phyloP scores from a whole-genome alignment of 2,113 vertebrate genomes.

The Etia nguti region DNA sequence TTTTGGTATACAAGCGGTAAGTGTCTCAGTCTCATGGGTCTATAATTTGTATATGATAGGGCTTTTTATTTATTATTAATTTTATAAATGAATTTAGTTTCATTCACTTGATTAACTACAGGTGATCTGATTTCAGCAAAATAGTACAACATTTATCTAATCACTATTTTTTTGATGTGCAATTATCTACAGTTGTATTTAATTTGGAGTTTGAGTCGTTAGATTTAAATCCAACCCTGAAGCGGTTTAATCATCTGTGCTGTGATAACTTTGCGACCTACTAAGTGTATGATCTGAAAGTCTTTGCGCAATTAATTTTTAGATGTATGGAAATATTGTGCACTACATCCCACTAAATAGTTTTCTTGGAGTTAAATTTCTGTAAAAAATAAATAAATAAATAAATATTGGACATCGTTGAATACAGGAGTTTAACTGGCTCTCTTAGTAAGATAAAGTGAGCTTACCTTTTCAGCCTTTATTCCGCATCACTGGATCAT shows the following conservation, averaged over 20 bases:
- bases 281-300: background rate
- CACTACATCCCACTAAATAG: background rate
- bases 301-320: background rate
- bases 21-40: background rate
- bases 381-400: background rate
- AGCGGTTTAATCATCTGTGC: background rate
- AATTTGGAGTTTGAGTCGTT: background rate
- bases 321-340: background rate
- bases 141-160: background rate
- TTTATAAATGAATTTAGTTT: background rate
- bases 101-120: background rate
- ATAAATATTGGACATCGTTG: background rate
- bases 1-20: slow-evolving; percentile 41
- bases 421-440: background rate
- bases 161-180: background rate
- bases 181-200: background rate
- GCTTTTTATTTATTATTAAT: background rate
- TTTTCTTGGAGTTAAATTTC: background rate
- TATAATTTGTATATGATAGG: background rate
- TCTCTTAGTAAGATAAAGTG: background rate
- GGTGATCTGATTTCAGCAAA: background rate
- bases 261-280: background rate
- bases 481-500: background rate
- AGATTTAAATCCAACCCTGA: background rate
- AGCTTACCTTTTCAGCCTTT: background rate